Percentiles rank a stretch among this genome's conserved stretches.
These are phyloP conservation scores for Watsonalla binaria DNA, from an alignment of 2,888 invertebrate species.

Conservation along the genomic window DNA sequence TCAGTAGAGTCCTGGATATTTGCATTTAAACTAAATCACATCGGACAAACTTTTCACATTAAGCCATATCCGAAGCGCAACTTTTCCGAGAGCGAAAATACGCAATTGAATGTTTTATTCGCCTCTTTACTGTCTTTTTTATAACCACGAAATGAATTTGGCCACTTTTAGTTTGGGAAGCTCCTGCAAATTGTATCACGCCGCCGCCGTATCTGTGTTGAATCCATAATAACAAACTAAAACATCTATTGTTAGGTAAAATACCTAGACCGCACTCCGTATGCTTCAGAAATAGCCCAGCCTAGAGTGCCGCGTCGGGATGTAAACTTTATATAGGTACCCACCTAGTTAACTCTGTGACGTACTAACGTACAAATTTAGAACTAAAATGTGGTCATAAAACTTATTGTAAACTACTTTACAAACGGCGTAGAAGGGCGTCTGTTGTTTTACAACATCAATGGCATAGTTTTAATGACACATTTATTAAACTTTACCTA, in stretches of 20 bases:
- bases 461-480: conserved; percentile 15
- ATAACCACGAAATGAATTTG: background rate
- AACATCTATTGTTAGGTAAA: conserved; percentile 51
- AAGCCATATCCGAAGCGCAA: conserved; percentile 40
- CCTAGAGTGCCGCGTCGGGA: conserved; percentile 37
- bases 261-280: conserved; percentile 45
- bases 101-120: conserved; percentile 40
- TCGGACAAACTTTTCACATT: conserved; percentile 58
- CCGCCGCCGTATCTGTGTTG: conserved; percentile 3
- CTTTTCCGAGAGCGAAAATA: conserved; percentile 28
- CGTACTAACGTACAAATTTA: conserved; percentile 29
- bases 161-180: background rate
- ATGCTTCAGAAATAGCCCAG: conserved; percentile 53
- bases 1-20: conserved; percentile 38
- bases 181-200: background rate
- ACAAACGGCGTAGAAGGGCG: conserved; percentile 10
- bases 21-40: conserved; percentile 54
- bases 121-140: conserved; percentile 15
- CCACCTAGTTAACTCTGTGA: conserved; percentile 22
- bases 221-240: conserved; percentile 27
- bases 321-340: conserved; percentile 24
- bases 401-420: conserved; percentile 33
- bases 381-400: conserved; percentile 44
- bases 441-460: conserved; percentile 13
- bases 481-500: conserved; percentile 8